Evolutionary conservation across 2,888 invertebrate genomes (phyloP).

Genomic region (Cataglyphis albicans): DNA sequence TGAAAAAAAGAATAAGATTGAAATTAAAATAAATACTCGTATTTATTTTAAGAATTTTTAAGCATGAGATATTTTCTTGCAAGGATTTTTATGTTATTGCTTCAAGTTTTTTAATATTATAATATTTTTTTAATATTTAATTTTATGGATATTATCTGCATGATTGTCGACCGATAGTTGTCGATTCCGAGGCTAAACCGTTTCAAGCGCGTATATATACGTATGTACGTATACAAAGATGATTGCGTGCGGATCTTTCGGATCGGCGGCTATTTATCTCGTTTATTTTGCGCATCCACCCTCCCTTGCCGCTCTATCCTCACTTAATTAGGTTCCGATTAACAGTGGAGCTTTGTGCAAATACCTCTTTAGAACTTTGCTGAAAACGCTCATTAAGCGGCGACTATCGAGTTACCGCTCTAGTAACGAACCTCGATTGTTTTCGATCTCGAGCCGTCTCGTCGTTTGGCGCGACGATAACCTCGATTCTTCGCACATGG

Average conservation of each 20-base stretch:
- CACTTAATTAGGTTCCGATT: slow-evolving; percentile 76
- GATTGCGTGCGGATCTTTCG: slow-evolving; percentile 33
- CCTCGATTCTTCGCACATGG: slow-evolving; percentile 21
- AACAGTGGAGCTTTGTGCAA: slow-evolving; percentile 73
- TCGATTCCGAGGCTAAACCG: not conserved
- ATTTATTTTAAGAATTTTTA: not conserved
- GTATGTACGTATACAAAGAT: slow-evolving; percentile 6
- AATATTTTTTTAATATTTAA: not conserved
- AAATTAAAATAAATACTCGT: not conserved
- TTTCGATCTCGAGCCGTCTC: slow-evolving; percentile 68
- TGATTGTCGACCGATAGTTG: not conserved
- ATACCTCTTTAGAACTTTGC: slow-evolving; percentile 69
- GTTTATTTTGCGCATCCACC: slow-evolving; percentile 68
- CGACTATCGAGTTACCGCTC: slow-evolving; percentile 70
- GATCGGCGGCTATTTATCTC: slow-evolving; percentile 69
- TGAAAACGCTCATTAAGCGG: slow-evolving; percentile 74
- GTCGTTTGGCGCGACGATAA: slow-evolving; percentile 51
- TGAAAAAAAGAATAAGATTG: not conserved
- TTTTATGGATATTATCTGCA: not conserved
- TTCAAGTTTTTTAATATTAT: not conserved
- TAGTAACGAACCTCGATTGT: slow-evolving; percentile 73
- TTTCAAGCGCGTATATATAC: slow-evolving; percentile 8
- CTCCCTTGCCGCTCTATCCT: slow-evolving; percentile 55
- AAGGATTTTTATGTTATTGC: not conserved
- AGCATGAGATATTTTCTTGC: not conserved